Conservation (phyloP, 1,140 invertebrate genomes). For the Lasaia peninsularis region DNA sequence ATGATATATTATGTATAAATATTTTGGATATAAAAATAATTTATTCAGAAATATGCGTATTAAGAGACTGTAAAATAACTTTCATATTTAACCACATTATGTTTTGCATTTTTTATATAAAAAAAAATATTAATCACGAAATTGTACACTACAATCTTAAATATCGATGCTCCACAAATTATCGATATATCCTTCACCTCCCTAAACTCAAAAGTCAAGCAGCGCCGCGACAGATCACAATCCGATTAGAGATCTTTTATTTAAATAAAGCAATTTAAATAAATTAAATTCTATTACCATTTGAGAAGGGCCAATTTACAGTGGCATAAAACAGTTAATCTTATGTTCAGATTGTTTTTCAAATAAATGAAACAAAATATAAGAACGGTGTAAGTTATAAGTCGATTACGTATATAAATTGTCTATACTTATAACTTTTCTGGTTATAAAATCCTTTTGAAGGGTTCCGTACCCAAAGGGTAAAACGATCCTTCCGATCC, state of each 20-base stretch:
- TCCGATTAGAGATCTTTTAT: slow-evolving; percentile 19
- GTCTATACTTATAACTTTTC: no score
- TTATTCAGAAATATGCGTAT: no score
- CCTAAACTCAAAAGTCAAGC: background rate
- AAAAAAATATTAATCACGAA: no score
- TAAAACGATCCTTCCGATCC: no score
- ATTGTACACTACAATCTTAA: no score
- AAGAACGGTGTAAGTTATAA: background rate
- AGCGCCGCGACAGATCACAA: slow-evolving; percentile 17
- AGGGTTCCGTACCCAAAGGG: no score
- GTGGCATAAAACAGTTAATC: background rate
- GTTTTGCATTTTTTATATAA: no score
- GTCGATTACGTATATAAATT: background rate
- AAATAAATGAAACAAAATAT: slow-evolving; percentile 3
- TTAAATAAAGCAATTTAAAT: background rate
- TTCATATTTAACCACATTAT: no score
- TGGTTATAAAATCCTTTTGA: no score
- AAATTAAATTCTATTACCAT: background rate
- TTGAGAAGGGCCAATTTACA: slow-evolving; percentile 1
- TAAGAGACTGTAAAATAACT: no score
- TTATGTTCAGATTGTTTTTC: background rate
- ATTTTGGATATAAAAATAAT: no score
- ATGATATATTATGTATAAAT: no score
- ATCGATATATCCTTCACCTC: background rate
- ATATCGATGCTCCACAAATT: background rate